Evolutionary conservation across 2,888 invertebrate species (phyloP), one percentile per base, ranked within the genome.

Genomic region (Linnaemya tessellans): DNA sequence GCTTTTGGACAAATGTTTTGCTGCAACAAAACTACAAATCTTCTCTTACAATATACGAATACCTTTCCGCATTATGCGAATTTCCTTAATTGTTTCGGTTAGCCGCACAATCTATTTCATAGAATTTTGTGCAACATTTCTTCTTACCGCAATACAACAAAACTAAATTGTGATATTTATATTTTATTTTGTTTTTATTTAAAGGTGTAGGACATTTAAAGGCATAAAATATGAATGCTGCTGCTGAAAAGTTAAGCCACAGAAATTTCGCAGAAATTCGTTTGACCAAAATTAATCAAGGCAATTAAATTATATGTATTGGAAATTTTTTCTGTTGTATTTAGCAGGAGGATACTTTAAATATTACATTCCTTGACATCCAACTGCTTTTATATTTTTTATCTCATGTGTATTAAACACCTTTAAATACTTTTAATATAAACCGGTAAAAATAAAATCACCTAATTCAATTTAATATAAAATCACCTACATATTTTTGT

Each of bases 1-100:
- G 56, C 30, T 62, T 60, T 67, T 54, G 71, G 77, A 73, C 60
- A 67, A 22, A 13, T 62, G 70, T 54, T n/a, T 65, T 46, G n/a
- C 43, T 43, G 30, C 65, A 74, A 20, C 71, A 49, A 56, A 64
- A 65, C 80, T 49, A 65, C 51, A 60, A 18, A 67, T 74, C 68
- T 30, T 77, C 46, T 22, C 35, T 67, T n/a, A 1, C 62, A 68
- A 60, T 74, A 1, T 60, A 35, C n/a, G 15, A 7, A 20, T 86
- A 80, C 81, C 80, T 86, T 81, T 84, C 87, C 80, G 86, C 82
- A 86, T 85, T 87, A 87, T 89, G 88, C 86, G 86, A 90, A 91
- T 90, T 90, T 91, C 90, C 91, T 91, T 91, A 91, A 91, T 91
- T 91, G 91, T 91, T 91, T 90, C 90, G 91, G 91, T 91, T 91